Evolutionary conservation across 2,888 invertebrate species (phyloP), one percentile per base, ranked within the genome.

Genomic region (Lysandra bellargus): DNA sequence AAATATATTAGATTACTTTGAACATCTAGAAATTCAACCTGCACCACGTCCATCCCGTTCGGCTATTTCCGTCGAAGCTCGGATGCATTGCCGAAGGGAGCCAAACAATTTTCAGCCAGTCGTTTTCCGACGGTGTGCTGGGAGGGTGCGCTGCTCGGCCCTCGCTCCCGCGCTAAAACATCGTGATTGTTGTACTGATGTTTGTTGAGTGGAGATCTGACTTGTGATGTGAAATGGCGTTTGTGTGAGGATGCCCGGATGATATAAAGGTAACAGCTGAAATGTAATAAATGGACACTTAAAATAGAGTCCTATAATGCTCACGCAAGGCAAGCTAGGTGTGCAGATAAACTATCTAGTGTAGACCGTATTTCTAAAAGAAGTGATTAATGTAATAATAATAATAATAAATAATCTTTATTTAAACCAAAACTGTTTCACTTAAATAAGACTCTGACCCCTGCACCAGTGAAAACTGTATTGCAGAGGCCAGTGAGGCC

Each of bases 21-120:
- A 53, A 69, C 4, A 69, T 69, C 33, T 14, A 33, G 14, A 69
- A 44, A 49, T 12, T 9, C 3, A 53, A 33, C 76, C 53, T 44
- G 44, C 44, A 74, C 91, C 92, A 91, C 84, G 78, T 83, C 87
- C 83, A 82, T 93, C 93, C 82, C 83, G 89, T 90, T 94, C 94
- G 94, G 92, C 87, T 88, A 89, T 90, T 90, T 92, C 93, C 94
- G 94, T 90, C 90, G 88, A 88, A 88, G 85, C 87, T 94, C 94
- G 94, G 93, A 90, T 92, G 93, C 93, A 93, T 92, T 92, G 93
- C 92, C 95, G 91, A 95, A 95, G 91, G 94, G 84, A 85, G 95
- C 95, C 86, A 95, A 91, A 91, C 94, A 91, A 92, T 90, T 92
- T 90, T 84, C 88, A 91, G 90, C 85, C 94, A 94, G 94, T 94